phyloP scores from a whole-genome alignment of 2,797 vertebrate species.

The Oreortyx pictus region DNA sequence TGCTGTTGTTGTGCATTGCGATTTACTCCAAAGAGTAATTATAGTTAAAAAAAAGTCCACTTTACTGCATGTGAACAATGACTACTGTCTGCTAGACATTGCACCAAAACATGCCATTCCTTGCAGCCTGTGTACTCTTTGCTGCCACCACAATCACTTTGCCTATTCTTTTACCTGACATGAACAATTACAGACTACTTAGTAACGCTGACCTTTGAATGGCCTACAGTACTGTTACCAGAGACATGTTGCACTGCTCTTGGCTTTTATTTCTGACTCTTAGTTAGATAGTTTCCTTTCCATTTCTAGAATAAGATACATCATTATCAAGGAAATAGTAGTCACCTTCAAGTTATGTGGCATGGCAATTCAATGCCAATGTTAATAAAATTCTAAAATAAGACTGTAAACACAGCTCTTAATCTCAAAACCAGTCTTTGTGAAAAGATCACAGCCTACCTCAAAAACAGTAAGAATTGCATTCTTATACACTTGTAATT shows the following conservation, averaged over 20 bases:
- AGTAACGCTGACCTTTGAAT: background rate
- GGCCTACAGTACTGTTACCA: background rate
- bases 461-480: background rate
- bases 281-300: background rate
- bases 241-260: background rate
- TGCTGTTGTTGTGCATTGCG: background rate
- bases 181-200: background rate
- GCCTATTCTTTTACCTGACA: background rate
- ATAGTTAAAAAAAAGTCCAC: background rate
- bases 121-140: accelerated
- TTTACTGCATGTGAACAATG: background rate
- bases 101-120: background rate
- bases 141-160: accelerated
- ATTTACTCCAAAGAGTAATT: background rate
- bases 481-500: background rate
- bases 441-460: background rate
- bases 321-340: background rate
- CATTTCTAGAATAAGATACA: background rate
- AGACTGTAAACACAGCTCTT: background rate
- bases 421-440: background rate
- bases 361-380: background rate
- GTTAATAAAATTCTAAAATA: background rate
- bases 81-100: background rate
- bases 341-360: background rate
- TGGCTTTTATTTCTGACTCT: background rate